Evolutionary conservation across 2,113 vertebrate species (phyloP), one percentile per base, ranked within the genome.

Genomic region (Ameiurus melas): DNA sequence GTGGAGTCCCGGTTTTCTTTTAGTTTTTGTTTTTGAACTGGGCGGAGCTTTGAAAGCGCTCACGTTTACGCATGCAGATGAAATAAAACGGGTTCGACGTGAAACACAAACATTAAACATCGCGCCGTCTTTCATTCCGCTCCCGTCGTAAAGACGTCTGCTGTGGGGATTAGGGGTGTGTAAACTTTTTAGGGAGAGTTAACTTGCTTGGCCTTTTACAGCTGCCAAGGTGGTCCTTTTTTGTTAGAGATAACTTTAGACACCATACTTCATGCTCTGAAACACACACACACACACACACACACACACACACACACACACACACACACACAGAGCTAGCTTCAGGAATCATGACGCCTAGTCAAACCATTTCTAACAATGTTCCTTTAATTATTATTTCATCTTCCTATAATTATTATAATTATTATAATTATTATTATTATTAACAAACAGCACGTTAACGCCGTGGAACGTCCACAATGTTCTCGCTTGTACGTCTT

Each of bases 1-100:
- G 79, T 25, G 83, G 77, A 87, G 51, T 60, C 64, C 71, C 8
- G 25, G 19, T 47, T 47, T 47, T 47, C 0, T 7, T 47, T 47
- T 47, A 4, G 0, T 43, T 43, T 43, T 43, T 4, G 3, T 8
- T 25, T 4, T 75, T 75, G 3, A 75, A 75, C 5, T 36, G 30
- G 16, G 25, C 2, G 33, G 30, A 19, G 33, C 36, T 22, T 22
- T 10, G 1, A 43, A 43, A 47, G 82, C 78, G 30, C 43, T 85
- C 90, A 53, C 77, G 83, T 89, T 47, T 83, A 87, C 22, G 86
- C 68, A 78, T 78, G 85, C 51, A 85, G 86, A 87, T 78, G 86
- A 36, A 36, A n/a, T n/a, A 78, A 87, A 90, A 77, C 58, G 25
- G 43, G 25, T 17, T 5, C 10, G 53, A 58, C 51, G 10, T 57